These are phyloP conservation scores for Leptopilina syphax DNA, from an alignment of 2,888 invertebrate genomes.

Conservation along the genomic window DNA sequence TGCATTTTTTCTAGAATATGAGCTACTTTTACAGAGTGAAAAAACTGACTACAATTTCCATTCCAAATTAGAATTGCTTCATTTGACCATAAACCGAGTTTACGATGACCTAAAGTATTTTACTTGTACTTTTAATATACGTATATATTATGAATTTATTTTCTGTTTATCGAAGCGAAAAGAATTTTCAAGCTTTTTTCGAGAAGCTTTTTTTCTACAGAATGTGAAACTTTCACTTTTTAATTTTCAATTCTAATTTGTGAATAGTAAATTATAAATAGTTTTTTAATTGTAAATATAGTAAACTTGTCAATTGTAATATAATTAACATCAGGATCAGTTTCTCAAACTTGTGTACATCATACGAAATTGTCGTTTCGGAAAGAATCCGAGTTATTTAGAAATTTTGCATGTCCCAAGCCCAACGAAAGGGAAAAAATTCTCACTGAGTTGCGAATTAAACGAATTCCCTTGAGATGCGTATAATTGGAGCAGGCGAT, in stretches of 20 bases:
- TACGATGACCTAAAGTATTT: slow-evolving; percentile 24
- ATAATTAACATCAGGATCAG: background rate
- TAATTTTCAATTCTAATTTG: no score
- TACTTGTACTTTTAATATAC: background rate
- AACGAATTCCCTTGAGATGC: slow-evolving; percentile 23
- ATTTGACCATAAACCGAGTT: slow-evolving; percentile 1
- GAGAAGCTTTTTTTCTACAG: background rate
- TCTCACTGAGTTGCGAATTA: background rate
- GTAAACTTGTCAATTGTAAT: background rate
- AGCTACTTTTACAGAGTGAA: slow-evolving; percentile 10
- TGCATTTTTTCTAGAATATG: background rate
- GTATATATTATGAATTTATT: slow-evolving; percentile 1
- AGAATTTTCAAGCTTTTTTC: background rate
- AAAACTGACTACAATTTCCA: slow-evolving; percentile 7
- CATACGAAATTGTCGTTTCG: background rate
- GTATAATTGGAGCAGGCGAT: slow-evolving; percentile 30
- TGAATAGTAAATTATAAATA: no score
- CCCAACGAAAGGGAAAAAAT: slow-evolving; percentile 12
- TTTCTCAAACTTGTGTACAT: background rate
- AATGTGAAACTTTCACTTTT: slow-evolving; percentile 12
- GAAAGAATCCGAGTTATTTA: background rate
- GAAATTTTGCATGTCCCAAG: background rate
- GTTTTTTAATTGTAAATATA: background rate
- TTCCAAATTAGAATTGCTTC: slow-evolving; percentile 20
- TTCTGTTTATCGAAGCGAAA: background rate